These are phyloP conservation scores for Pantelozetes paolii DNA, from an alignment of 2,888 invertebrate genomes.

Conservation along the genomic window DNA sequence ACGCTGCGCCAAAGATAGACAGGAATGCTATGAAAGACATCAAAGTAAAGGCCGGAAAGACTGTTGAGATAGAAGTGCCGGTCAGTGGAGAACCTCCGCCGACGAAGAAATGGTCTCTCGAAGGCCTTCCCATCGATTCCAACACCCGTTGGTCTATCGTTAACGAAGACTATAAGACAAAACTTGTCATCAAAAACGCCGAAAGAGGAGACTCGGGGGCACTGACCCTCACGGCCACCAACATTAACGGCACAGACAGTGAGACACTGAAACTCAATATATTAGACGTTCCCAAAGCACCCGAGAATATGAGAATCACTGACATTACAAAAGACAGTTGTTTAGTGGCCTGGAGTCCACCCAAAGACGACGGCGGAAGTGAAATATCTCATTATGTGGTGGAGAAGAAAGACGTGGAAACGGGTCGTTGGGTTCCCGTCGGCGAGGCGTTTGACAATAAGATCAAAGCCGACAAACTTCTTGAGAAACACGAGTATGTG, in stretches of 20 bases:
- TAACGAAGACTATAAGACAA: conserved; percentile 85
- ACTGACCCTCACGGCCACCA: conserved; percentile 82
- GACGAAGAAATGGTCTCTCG: conserved; percentile 79
- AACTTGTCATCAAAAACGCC: conserved; percentile 71
- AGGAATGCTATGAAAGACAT: conserved; percentile 83
- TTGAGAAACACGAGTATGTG: conserved; percentile 94
- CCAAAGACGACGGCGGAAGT: conserved; percentile 90
- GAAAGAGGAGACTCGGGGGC: conserved; percentile 79
- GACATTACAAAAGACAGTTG: conserved; percentile 86
- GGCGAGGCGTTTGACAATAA: conserved; percentile 71
- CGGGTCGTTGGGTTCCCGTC: conserved; percentile 80
- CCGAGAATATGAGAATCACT: conserved; percentile 77
- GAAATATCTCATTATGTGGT: conserved; percentile 87
- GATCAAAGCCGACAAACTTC: conserved; percentile 73
- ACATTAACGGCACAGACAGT: conserved; percentile 84
- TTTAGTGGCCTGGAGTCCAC: conserved; percentile 90
- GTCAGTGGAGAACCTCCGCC: conserved; percentile 94
- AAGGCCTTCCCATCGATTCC: conserved; percentile 62
- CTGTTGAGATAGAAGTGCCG: conserved; percentile 86
- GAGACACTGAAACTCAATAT: conserved; percentile 74
- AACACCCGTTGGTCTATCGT: conserved; percentile 65
- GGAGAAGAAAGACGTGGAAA: conserved; percentile 58
- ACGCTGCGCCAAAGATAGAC: conserved; percentile 84
- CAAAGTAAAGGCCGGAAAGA: conserved; percentile 60
- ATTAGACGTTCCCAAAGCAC: conserved; percentile 70